phyloP scores from a whole-genome alignment of 1,140 invertebrate species.

The Drosophila seguyi region DNA sequence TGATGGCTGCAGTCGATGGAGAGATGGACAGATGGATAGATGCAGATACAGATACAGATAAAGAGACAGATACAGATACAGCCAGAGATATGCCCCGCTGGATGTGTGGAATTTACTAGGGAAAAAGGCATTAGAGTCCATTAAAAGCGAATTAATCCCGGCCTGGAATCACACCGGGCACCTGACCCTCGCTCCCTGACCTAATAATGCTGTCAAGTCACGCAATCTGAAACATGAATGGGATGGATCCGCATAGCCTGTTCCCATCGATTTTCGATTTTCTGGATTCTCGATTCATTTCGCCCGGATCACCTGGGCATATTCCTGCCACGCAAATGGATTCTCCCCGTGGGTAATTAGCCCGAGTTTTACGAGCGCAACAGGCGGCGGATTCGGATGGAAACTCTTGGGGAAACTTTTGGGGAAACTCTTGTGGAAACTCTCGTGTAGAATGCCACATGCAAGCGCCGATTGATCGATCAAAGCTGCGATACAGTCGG shows the following conservation, averaged over 20 bases:
- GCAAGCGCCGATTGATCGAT: constrained; percentile 79
- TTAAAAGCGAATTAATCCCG: constrained; percentile 69
- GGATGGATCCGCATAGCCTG: neutral
- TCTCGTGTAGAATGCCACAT: constrained; percentile 35
- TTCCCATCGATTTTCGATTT: constrained; percentile 17
- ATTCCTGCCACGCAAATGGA: constrained; percentile 14
- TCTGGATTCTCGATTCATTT: constrained; percentile 15
- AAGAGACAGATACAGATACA: neutral
- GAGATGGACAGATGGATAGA: neutral
- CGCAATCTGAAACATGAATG: constrained; percentile 54
- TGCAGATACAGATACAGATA: neutral
- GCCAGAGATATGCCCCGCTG: neutral
- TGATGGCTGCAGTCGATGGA: constrained; percentile 13
- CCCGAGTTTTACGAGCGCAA: constrained; percentile 41
- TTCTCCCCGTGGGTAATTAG: constrained; percentile 44
- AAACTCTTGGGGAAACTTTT: neutral
- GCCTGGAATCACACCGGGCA: constrained; percentile 14
- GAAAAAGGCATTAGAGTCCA: constrained; percentile 67
- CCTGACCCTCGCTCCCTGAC: constrained; percentile 15
- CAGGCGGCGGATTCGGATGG: constrained; percentile 25
- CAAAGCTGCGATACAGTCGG: constrained; percentile 56
- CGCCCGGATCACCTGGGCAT: constrained; percentile 2
- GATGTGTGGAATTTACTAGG: constrained; percentile 46
- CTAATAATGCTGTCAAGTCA: constrained; percentile 76
- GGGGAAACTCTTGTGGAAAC: neutral